These are phyloP conservation scores for Chironomus riparius DNA, from an alignment of 2,888 invertebrate genomes.

Conservation along the genomic window DNA sequence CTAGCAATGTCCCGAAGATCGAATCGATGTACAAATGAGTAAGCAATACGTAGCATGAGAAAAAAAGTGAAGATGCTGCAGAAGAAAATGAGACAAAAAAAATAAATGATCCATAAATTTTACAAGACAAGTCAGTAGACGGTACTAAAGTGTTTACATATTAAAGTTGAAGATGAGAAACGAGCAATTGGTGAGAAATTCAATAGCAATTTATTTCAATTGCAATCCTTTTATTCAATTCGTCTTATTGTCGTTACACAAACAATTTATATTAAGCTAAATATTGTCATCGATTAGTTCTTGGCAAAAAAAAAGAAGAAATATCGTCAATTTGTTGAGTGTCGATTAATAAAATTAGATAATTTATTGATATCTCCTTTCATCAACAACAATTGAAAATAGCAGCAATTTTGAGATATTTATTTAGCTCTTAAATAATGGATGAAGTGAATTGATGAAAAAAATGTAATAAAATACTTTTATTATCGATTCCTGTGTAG, in stretches of 20 bases:
- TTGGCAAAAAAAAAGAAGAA: background rate
- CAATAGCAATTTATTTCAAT: background rate
- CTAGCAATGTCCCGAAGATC: background rate
- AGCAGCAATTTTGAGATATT: background rate
- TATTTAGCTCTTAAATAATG: background rate
- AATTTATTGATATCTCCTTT: slow-evolving; percentile 1
- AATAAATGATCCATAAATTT: background rate
- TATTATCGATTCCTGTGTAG: background rate
- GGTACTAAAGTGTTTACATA: background rate
- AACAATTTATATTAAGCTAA: background rate
- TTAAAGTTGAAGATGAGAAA: background rate
- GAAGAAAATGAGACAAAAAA: background rate
- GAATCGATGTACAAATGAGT: background rate
- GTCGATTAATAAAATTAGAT: slow-evolving; percentile 20
- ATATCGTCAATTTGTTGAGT: slow-evolving; percentile 10
- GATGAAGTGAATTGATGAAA: background rate
- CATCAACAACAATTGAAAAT: background rate
- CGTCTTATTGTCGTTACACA: slow-evolving; percentile 1
- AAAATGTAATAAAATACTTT: slow-evolving; percentile 14
- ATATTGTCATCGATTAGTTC: background rate
- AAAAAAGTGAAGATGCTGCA: too few relatives aligned
- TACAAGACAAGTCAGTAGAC: background rate
- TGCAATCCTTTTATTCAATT: slow-evolving; percentile 1
- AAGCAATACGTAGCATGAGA: background rate
- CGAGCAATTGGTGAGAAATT: background rate